A percentile compares a stretch with the other conserved stretches of the same genome.
Evolutionary conservation across 2,113 vertebrate species (phyloP).

Genomic region (Dinomys branickii): DNA sequence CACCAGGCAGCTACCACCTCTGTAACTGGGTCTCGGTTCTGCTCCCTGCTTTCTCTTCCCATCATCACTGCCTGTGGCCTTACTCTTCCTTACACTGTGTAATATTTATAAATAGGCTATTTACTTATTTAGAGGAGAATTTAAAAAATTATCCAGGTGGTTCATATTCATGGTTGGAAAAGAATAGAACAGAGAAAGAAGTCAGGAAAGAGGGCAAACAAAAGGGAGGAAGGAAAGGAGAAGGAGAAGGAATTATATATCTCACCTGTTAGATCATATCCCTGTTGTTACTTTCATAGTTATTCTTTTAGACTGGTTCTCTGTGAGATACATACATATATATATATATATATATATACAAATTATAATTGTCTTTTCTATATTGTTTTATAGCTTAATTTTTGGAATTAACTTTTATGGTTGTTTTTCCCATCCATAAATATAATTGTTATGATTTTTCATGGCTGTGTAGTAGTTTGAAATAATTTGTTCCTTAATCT

Average conservation of each 20-base stretch:
- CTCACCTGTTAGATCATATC: not conserved
- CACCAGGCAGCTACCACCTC: not conserved
- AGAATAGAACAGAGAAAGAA: not conserved
- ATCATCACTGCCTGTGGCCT: not conserved
- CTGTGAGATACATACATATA: not conserved
- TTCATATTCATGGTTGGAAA: not conserved
- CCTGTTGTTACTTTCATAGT: not conserved
- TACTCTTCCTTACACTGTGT: not conserved
- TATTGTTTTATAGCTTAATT: not conserved
- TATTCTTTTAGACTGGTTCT: not conserved
- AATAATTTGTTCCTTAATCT: not conserved
- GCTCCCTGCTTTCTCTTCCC: not conserved
- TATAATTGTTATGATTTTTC: not conserved
- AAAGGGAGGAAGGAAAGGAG: not conserved
- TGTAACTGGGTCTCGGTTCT: not conserved
- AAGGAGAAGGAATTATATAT: not conserved
- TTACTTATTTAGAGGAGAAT: conserved; percentile 33
- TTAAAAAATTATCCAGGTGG: not conserved
- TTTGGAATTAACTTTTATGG: not conserved
- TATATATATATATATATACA: not conserved
- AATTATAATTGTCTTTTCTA: not conserved
- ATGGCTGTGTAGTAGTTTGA: not conserved
- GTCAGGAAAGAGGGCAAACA: not conserved
- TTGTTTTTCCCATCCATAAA: not conserved
- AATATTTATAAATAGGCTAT: not conserved